Base-by-base conservation (phyloP, 1,140 invertebrate species). In the Hyposmocoma kahamanoa region DNA sequence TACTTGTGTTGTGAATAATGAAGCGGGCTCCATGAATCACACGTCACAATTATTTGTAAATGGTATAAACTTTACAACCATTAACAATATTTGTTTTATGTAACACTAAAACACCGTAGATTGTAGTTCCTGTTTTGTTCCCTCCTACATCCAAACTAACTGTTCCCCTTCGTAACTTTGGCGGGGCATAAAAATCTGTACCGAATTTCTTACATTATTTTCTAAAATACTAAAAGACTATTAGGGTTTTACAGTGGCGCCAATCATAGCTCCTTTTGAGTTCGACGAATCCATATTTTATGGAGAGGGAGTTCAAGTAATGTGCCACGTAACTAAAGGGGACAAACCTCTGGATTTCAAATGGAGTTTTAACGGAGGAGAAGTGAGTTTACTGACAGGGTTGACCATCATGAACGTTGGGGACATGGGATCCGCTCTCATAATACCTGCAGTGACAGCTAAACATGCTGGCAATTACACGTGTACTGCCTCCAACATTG, bases 401-500 rank as follows among this genome's bases (percentile, higher is more conserved):
- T 69, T 87, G 59, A 79, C 76, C 56, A 84, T 88, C 63, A 95
- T 88, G 69, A 90, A 74, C 89, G 81, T 88, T 61, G 88, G 88
- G 42, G 87, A 88, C 84, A 87, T 86, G 70, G 81, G 62, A 68
- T 89, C 72, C 68, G 88, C 63, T 73, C 84, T 74, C 62, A 85
- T 70, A 67, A 87, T 79, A 78, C 88, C 76, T 62, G 88, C 87
- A 42, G 90, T 92, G 53, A 89, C 84, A 61, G 89, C 90, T 21
- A 86, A 87, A 53, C 94, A 96, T 85, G 88, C 90, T 62, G 93
- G 93, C 56, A 89, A 91, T 64, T 97, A 95, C 80, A 94, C 92
- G 42, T 97, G 95, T 82, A 89, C 91, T 54, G 92, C 91, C 56
- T 90, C 85, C 36, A 95, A 94, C 87, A 79, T 85, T 55, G 95